Base-by-base conservation (phyloP, 2,797 vertebrate genomes). In the Anolis apletophallus region DNA sequence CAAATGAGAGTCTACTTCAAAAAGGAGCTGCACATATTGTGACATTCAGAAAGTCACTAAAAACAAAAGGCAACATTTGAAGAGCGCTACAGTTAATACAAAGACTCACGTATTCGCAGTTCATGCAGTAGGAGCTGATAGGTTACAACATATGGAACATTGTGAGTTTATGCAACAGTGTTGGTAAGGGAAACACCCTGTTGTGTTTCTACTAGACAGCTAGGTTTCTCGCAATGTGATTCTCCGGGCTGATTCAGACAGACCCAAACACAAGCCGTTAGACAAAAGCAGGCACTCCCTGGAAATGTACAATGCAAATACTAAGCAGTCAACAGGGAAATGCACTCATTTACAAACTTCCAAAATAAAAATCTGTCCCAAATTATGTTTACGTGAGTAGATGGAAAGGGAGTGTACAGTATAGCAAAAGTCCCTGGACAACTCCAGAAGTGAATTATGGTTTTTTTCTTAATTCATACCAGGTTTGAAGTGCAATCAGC, bases 201-300 rank as follows among this genome's bases (percentile, higher is more conserved):
- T 67, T 83, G 55, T 74, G 57, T 64, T 79, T 59, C 55, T 71
- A 67, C 68, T 40, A 83, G 57, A 72, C 76, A 87, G 75, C 72
- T 71, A 69, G 69, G 59, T 68, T 81, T 87, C 75, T 67, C 54
- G 68, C 81, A 84, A 67, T 84, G 55, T 67, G 69, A 84, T 73
- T 87, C 68, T 84, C 46, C 50, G 80, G 68, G 80, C 36, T 84
- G 68, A 87, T 67, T 61, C 81, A 80, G 81, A 84, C 81, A 80
- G 81, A 84, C 55, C 32, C 86, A 87, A 83, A 79, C n/a, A 78
- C 75, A 87, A 79, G 55, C 46, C 46, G 74, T 64, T 86, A 74
- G 80, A 86, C 69, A 86, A 86, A 86, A 84, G 55, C 81, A 84
- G 81, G 69, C 86, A 83, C 81, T 80, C 86, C 81, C 68, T 83